Evolutionary conservation across 2,797 vertebrate genomes (phyloP).

Genomic region (Thalassophryne amazonica): DNA sequence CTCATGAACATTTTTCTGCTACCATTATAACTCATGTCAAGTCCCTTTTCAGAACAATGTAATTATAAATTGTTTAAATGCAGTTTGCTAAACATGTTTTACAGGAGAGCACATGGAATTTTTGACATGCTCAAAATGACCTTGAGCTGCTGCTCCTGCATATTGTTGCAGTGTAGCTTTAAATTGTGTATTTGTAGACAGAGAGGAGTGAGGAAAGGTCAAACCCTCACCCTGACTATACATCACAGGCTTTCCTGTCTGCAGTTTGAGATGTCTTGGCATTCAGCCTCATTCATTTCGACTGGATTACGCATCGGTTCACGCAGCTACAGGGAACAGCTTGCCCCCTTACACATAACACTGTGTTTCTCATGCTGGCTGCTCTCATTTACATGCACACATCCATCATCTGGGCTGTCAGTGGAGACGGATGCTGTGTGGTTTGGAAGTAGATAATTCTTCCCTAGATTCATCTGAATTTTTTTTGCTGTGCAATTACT

Average conservation of each 20-base stretch:
- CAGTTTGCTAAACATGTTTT: too few relatives aligned
- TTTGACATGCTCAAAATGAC: too few relatives aligned
- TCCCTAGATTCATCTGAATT: slow-evolving; percentile 6
- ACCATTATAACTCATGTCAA: too few relatives aligned
- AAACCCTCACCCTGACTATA: slow-evolving; percentile 4
- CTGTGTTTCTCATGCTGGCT: slow-evolving; percentile 16
- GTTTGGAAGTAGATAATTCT: slow-evolving; percentile 16
- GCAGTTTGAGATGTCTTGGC: not conserved
- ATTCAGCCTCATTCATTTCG: slow-evolving; percentile 6
- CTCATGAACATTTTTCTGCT: too few relatives aligned
- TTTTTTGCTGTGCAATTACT: slow-evolving; percentile 3
- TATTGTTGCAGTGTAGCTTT: too few relatives aligned
- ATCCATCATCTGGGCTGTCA: slow-evolving; percentile 40
- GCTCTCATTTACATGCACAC: slow-evolving; percentile 41
- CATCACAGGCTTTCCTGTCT: slow-evolving; percentile 2
- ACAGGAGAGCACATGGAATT: too few relatives aligned
- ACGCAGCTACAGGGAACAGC: slow-evolving; percentile 25
- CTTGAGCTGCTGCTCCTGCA: too few relatives aligned
- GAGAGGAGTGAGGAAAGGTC: slow-evolving; percentile 34
- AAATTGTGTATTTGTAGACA: not conserved
- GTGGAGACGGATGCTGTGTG: slow-evolving; percentile 23
- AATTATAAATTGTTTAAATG: too few relatives aligned
- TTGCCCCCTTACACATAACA: slow-evolving; percentile 24
- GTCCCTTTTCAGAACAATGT: too few relatives aligned
- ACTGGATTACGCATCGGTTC: slow-evolving; percentile 22